Evolutionary conservation across 2,113 vertebrate species (phyloP).

Genomic region (Mugil cephalus): DNA sequence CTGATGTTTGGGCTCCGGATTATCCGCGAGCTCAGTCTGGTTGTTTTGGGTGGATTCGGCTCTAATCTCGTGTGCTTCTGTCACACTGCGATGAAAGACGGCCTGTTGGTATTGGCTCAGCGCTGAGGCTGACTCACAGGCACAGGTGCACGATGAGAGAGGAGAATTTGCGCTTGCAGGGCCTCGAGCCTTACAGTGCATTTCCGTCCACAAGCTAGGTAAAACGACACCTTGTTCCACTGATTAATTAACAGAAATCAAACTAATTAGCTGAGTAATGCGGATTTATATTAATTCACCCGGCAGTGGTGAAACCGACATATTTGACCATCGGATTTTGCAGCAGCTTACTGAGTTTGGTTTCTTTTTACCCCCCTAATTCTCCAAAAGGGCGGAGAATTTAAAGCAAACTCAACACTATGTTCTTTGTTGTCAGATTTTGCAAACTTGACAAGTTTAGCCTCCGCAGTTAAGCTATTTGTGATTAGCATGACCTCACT

Average conservation of each 20-base stretch:
- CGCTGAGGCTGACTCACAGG: constrained; percentile 62
- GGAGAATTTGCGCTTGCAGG: constrained; percentile 39
- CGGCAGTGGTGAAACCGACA: constrained; percentile 10
- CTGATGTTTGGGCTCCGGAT: constrained; percentile 77
- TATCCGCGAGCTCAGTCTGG: constrained; percentile 70
- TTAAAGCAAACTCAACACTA: constrained; percentile 65
- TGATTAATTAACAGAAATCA: background rate
- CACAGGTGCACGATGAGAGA: constrained; percentile 75
- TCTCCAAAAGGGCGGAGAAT: constrained; percentile 65
- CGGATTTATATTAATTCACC: constrained; percentile 11
- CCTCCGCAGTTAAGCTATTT: constrained; percentile 57
- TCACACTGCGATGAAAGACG: constrained; percentile 76
- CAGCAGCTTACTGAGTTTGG: constrained; percentile 47
- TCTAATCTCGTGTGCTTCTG: constrained; percentile 75
- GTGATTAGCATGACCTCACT: constrained; percentile 62
- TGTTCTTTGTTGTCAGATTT: constrained; percentile 57
- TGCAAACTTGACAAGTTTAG: constrained; percentile 69
- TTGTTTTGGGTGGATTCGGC: constrained; percentile 77
- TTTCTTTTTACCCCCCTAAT: constrained; percentile 56
- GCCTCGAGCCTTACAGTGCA: constrained; percentile 9
- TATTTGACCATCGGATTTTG: constrained; percentile 59
- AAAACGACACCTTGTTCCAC: constrained; percentile 4
- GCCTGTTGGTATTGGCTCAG: constrained; percentile 77
- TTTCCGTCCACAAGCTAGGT: constrained; percentile 28
- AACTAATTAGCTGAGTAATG: constrained; percentile 17